phyloP scores from a whole-genome alignment of 1,140 invertebrate genomes.

The Pseudomyrmex pallidus region DNA sequence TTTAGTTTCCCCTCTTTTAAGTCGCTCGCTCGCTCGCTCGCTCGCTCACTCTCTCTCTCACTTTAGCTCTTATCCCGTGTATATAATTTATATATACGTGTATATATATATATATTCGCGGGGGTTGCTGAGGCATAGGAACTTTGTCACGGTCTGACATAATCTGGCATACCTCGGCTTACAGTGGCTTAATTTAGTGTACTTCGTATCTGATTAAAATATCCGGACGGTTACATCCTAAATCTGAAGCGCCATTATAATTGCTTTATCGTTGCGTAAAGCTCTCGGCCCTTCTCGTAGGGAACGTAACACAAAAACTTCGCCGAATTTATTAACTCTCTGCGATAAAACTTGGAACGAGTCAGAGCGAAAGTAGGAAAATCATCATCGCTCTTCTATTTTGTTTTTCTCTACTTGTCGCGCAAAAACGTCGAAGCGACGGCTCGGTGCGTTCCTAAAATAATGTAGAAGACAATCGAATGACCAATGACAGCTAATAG shows the following conservation, averaged over 20 bases:
- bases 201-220: conserved; percentile 56
- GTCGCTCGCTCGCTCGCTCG: neutral
- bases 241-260: conserved; percentile 43
- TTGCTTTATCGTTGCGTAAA: conserved; percentile 20
- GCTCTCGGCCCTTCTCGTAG: neutral
- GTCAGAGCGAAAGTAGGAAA: too few relatives aligned
- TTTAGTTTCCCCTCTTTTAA: neutral
- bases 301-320: neutral
- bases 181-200: conserved; percentile 50
- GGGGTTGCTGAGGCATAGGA: conserved; percentile 41
- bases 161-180: conserved; percentile 43
- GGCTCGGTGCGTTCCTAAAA: too few relatives aligned
- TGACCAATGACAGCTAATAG: too few relatives aligned
- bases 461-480: too few relatives aligned
- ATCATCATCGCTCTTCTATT: too few relatives aligned
- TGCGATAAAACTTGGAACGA: too few relatives aligned
- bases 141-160: conserved; percentile 51
- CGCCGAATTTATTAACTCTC: too few relatives aligned
- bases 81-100: too few relatives aligned
- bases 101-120: conserved; percentile 1
- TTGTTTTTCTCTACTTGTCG: neutral
- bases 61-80: too few relatives aligned
- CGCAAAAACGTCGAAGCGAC: too few relatives aligned
- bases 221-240: conserved; percentile 33
- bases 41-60: neutral